Evolutionary conservation across 2,888 invertebrate genomes (phyloP).

Genomic region (Biston betularia): DNA sequence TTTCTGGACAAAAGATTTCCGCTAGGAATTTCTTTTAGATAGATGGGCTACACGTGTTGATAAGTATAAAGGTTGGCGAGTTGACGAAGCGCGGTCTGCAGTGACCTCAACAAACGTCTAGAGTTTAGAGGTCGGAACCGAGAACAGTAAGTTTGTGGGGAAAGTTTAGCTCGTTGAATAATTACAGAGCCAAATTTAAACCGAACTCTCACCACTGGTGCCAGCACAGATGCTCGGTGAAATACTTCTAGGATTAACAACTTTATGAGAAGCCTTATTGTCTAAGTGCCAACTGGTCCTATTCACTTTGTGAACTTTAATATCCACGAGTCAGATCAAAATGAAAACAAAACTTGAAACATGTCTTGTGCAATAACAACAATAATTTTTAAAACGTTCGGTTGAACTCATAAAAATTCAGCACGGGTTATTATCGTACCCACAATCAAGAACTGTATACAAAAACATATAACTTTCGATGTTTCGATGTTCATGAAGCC

Average conservation of each 20-base stretch:
- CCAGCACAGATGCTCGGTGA: constrained; percentile 48
- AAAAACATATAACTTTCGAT: constrained; percentile 47
- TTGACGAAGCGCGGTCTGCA: constrained; percentile 43
- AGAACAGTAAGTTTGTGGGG: constrained; percentile 57
- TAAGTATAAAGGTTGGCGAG: constrained; percentile 33
- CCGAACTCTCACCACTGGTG: constrained; percentile 32
- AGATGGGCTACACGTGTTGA: constrained; percentile 32
- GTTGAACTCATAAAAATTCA: constrained; percentile 28
- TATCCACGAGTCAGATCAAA: background rate
- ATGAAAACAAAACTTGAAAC: background rate
- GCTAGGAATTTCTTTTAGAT: constrained; percentile 11
- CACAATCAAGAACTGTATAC: constrained; percentile 25
- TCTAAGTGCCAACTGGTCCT: constrained; percentile 18
- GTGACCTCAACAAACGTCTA: constrained; percentile 50
- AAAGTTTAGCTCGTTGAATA: constrained; percentile 65
- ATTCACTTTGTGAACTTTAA: constrained; percentile 8
- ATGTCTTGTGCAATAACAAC: background rate
- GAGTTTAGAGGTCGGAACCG: constrained; percentile 50
- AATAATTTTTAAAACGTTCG: background rate
- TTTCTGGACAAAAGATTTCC: constrained; percentile 23
- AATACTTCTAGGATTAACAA: constrained; percentile 45
- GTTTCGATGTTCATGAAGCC: constrained; percentile 53
- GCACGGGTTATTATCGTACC: constrained; percentile 27
- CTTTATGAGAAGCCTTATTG: constrained; percentile 33
- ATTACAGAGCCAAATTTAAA: constrained; percentile 61